Conservation (phyloP, 2,797 vertebrate genomes). For the Lepus townsendii region DNA sequence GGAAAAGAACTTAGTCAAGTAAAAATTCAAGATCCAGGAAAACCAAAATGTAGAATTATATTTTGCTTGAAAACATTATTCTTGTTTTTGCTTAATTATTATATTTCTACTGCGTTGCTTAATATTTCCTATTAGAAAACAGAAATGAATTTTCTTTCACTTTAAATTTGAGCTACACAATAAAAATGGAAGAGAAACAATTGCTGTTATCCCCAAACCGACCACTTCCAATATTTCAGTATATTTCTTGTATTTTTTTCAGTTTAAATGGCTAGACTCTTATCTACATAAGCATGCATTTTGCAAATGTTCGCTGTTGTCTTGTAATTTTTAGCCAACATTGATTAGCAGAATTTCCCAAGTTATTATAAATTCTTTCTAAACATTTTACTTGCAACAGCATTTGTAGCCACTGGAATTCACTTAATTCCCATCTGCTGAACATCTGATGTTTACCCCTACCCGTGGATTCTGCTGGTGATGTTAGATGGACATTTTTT, state of each 20-base stretch:
- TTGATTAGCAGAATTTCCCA: constrained; percentile 19
- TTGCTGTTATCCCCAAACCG: not conserved
- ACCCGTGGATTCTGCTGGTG: not conserved
- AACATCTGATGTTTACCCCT: not conserved
- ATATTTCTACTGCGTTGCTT: not conserved
- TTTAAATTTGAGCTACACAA: constrained; percentile 30
- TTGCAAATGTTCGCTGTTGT: not conserved
- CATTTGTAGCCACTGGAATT: not conserved
- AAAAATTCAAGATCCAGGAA: constrained; percentile 11
- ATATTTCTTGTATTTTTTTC: constrained; percentile 31
- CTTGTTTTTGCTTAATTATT: not conserved
- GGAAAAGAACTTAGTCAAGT: constrained; percentile 16
- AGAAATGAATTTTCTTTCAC: not conserved
- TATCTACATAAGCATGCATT: not conserved
- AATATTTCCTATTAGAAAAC: constrained; percentile 28
- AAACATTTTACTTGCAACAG: not conserved
- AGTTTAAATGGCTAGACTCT: not conserved
- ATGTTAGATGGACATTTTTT: not conserved
- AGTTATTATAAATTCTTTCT: constrained; percentile 10
- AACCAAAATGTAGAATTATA: not conserved
- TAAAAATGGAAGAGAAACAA: constrained; percentile 16
- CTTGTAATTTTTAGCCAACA: constrained; percentile 30
- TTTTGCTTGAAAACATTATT: constrained; percentile 45
- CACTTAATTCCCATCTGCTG: not conserved
- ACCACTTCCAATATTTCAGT: constrained; percentile 3